Percentiles rank a stretch among this genome's conserved stretches.
Conservation (phyloP, 2,113 vertebrate genomes). For the Shinisaurus crocodilurus region DNA sequence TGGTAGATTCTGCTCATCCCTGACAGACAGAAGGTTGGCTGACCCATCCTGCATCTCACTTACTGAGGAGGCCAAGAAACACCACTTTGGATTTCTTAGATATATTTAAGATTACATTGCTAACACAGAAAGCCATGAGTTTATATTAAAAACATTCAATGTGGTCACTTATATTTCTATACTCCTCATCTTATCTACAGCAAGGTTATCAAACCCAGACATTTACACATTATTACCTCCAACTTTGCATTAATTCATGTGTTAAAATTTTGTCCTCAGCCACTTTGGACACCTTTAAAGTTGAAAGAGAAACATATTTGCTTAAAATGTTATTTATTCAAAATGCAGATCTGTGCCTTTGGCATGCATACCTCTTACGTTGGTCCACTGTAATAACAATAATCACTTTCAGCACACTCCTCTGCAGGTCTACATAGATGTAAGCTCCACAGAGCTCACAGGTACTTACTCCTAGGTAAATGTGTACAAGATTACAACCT, state of each 20-base stretch:
- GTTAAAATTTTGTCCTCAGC: not conserved
- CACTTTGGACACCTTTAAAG: not conserved
- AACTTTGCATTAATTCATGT: not conserved
- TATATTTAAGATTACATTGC: not conserved
- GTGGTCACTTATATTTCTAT: not conserved
- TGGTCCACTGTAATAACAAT: too few relatives aligned
- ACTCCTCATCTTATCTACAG: not conserved
- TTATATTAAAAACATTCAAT: not conserved
- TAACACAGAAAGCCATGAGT: not conserved
- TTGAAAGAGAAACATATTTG: not conserved
- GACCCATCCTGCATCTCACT: not conserved
- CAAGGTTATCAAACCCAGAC: not conserved
- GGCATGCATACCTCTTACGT: too few relatives aligned
- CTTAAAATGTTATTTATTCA: too few relatives aligned
- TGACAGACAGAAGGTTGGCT: not conserved
- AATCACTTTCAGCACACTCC: too few relatives aligned
- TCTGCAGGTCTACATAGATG: too few relatives aligned
- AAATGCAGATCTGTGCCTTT: too few relatives aligned
- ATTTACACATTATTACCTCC: not conserved
- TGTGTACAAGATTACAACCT: not conserved
- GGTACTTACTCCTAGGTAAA: too few relatives aligned
- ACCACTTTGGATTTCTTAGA: not conserved
- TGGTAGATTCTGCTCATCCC: too few relatives aligned
- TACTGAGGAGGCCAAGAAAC: not conserved
- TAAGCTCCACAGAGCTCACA: too few relatives aligned